phyloP scores from a whole-genome alignment of 2,797 vertebrate genomes.

The Onychomys arenicola region DNA sequence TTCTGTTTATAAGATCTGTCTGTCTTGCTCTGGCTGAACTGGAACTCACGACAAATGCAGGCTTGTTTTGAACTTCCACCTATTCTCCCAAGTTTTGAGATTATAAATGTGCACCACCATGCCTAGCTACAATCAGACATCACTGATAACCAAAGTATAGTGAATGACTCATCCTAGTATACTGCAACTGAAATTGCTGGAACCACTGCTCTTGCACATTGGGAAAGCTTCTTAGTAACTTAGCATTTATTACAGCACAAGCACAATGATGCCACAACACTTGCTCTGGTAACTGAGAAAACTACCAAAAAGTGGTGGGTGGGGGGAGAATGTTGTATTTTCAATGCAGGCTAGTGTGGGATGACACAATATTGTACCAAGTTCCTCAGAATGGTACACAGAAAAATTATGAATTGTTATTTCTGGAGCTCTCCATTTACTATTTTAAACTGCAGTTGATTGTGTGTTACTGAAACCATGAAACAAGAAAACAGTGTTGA shows the following conservation, averaged over 20 bases:
- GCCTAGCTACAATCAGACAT: neutral
- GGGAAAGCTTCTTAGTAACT: neutral
- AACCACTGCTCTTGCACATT: neutral
- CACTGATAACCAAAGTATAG: neutral
- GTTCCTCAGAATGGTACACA: neutral
- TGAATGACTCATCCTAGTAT: neutral
- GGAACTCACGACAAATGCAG: neutral
- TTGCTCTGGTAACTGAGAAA: neutral
- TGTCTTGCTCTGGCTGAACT: neutral
- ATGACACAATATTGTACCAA: neutral
- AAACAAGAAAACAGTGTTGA: neutral
- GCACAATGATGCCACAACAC: neutral
- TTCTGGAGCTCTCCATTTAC: neutral
- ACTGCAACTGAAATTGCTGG: neutral
- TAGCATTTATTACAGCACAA: neutral
- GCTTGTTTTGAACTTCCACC: neutral
- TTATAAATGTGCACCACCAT: neutral
- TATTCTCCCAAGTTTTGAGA: neutral
- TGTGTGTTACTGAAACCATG: neutral
- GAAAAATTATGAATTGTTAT: neutral
- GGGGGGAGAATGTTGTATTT: neutral
- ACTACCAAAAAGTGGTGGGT: too few relatives aligned
- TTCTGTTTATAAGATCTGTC: neutral
- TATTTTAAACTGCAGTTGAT: neutral
- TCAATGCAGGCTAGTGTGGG: neutral